Base-by-base conservation (phyloP, 1,140 invertebrate species). In the Rhagoletis zephyria region DNA sequence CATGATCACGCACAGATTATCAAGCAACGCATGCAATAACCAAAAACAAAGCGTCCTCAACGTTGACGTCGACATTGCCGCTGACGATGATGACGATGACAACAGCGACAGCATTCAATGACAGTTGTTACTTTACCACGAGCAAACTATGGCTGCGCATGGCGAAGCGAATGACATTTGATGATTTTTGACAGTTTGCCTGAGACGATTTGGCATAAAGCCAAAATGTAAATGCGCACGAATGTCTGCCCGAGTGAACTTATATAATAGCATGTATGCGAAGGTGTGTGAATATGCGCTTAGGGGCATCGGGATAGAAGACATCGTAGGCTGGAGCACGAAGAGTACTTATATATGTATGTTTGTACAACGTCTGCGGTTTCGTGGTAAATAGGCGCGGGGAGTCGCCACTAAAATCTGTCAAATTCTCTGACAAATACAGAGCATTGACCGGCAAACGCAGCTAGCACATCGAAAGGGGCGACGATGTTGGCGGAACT, bases 121-220 rank as follows among this genome's bases (percentile, higher is more conserved):
- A 81, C 74, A 56, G 74, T 81, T 81, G 74, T 81, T 81, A 16
- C 51, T 56, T 59, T 81, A 56, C 74, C 74, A 14, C 74, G 9
- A 81, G 4, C 16, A 10, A 7, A n/a, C 74, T 16, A 74, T 45
- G 74, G 6, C 74, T 19, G 16, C 48, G 5, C 48, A 56, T 56
- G 74, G 10, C 9, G 48, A n/a, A 81, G 48, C 45, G 56, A 81
- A 81, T 59, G 74, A 81, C 74, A 81, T 81, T 81, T 81, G 74
- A 81, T 81, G 74, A 81, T 81, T 81, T 81, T 56, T 81, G 74
- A 81, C 74, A 81, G 74, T 81, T 74, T 81, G 74, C 74, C 74
- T 14, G 74, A 81, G 74, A 81, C 74, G n/a, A 16, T 81, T 81
- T 81, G 74, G 74, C 74, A 81, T 51, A 81, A 56, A 81, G 74